These are phyloP conservation scores for Allophyes oxyacanthae DNA, from an alignment of 2,888 invertebrate genomes.

Conservation along the genomic window DNA sequence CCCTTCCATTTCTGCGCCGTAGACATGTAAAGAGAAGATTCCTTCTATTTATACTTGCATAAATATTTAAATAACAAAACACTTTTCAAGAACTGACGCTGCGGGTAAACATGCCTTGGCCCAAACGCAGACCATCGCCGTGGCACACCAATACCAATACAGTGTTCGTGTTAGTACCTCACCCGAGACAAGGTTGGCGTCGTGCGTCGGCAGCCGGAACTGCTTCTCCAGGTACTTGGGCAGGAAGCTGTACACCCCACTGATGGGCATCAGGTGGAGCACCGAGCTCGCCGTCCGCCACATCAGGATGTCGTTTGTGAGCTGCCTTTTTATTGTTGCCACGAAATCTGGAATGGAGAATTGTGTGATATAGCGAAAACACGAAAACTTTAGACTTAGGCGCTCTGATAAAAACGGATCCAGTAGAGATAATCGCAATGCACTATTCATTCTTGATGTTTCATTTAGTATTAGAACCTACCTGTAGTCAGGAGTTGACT, in stretches of 20 bases:
- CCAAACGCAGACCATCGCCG: slow-evolving; percentile 2
- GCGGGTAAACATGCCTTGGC: background rate
- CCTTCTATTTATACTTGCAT: too few relatives aligned
- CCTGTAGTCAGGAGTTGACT: too few relatives aligned
- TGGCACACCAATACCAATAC: slow-evolving; percentile 43
- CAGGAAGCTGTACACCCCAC: slow-evolving; percentile 97
- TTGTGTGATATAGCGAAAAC: background rate
- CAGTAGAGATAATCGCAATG: too few relatives aligned
- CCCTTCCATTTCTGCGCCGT: too few relatives aligned
- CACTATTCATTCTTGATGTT: too few relatives aligned
- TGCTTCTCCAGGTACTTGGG: slow-evolving; percentile 98
- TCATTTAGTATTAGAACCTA: too few relatives aligned
- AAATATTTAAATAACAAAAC: too few relatives aligned
- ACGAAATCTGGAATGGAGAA: slow-evolving; percentile 76
- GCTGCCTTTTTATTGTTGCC: slow-evolving; percentile 90
- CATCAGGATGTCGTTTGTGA: slow-evolving; percentile 97
- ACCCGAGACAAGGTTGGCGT: slow-evolving; percentile 97
- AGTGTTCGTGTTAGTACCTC: slow-evolving; percentile 75
- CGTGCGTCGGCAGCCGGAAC: slow-evolving; percentile 96
- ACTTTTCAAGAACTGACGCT: too few relatives aligned
- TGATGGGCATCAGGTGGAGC: slow-evolving; percentile 96
- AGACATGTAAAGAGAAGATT: too few relatives aligned
- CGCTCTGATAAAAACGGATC: too few relatives aligned
- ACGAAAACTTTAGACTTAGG: too few relatives aligned
- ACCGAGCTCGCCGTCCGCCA: slow-evolving; percentile 97